Evolutionary conservation across 1,140 invertebrate species (phyloP), one percentile per base, ranked within the genome.

Genomic region (Pseudomyrmex gracilis): DNA sequence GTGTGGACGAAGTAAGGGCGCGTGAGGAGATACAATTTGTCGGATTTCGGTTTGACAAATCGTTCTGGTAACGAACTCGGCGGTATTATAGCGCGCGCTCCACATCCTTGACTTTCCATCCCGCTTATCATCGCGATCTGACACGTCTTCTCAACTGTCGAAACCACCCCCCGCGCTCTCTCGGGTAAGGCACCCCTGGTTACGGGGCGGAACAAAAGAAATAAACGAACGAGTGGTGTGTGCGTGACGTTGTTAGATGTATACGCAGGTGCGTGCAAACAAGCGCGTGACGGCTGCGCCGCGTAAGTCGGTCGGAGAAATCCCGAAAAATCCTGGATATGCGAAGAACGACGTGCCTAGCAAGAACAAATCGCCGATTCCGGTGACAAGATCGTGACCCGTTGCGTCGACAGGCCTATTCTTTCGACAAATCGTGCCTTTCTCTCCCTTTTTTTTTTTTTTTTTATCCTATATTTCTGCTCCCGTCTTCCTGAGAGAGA

Each of bases 241-340:
- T 92, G 91, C 92, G 92, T 93, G 93, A 94, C 92, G 87, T 93
- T 93, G 91, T 92, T 94, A 92, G 92, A 93, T 93, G 90, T 87
- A 88, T 83, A 89, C 87, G 89, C 91, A 93, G 84, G 87, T 88
- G 87, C 78, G 83, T 85, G 83, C 80, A 83, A 87, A 88, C 86
- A 85, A 88, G 58, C 83, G 82, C 67, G 63, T 70, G 73, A 67
- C 76, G 71, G 60, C 51, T 68, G 73, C 43, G n/a, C 51, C 7
- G 17, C 45, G 76, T 20, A 43, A 58, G 53, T 57, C 53, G 45
- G 47, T 55, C 53, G 66, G n/a, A 57, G 12, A 60, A 82, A 84
- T 71, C 74, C 68, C 68, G 70, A 84, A 89, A 34, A 88, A 89
- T 88, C 87, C 80, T 60, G 63, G 49, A 73, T 83, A 20, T 60